Base-by-base conservation (phyloP, 2,797 vertebrate species). In the Poecilia picta region DNA sequence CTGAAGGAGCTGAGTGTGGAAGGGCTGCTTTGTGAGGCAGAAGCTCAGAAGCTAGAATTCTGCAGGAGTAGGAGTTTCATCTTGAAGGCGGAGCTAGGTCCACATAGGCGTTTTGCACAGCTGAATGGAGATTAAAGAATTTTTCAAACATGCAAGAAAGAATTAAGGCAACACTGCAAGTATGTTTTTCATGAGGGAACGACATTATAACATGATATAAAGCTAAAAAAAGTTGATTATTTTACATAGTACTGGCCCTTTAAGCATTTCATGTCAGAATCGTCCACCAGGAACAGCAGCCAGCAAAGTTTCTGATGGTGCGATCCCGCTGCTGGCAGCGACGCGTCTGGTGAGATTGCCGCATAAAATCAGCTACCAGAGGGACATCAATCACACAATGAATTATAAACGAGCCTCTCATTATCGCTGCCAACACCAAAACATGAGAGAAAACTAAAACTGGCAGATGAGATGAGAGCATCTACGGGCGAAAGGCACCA, bases 361-460 rank as follows among this genome's bases (percentile, higher is more conserved):
- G 83, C 81, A 87, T 70, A 84, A 85, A 91, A 87, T 87, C 81
- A 71, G 81, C 87, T 70, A 91, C 78, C 83, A 86, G 77, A 86
- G 85, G 77, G 84, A 86, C 81, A 90, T 89, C 90, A 87, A 91
- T 93, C 89, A 90, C n/a, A 55, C 31, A 83, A 91, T 93, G 80
- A 93, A 92, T 93, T 91, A 94, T 92, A 88, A 89, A 92, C 72
- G 77, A 88, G 83, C 33, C 72, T 64, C 81, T 90, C 87, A 86
- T 93, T 88, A 89, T 83, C 28, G 5, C 76, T 78, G 88, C 79
- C 88, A 91, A 79, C 51, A 73, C 76, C 45, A 87, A 88, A 91
- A 85, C 77, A 86, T 84, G 84, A 77, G 46, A 71, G 18, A 49
- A 76, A 47, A 76, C 74, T 72, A 49, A 75, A 87, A 91, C 88